Conservation (phyloP, 1,140 invertebrate genomes). For the Atopsyche davidsoni region DNA sequence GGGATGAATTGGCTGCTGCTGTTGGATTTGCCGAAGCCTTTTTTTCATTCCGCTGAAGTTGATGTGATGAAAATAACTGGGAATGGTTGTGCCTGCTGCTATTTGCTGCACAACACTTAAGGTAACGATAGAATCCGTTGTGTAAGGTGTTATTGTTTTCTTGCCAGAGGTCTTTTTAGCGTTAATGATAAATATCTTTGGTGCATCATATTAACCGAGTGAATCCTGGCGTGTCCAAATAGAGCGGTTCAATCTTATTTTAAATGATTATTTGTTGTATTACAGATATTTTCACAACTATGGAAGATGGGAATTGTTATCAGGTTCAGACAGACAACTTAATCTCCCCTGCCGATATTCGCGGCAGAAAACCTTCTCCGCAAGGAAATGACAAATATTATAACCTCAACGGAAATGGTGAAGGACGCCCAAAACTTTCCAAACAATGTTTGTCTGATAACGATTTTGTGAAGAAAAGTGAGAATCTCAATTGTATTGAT, state of each 20-base stretch:
- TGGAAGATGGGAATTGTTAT: conserved; percentile 25
- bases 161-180: no score
- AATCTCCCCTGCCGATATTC: conserved; percentile 2
- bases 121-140: no score
- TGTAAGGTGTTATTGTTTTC: no score
- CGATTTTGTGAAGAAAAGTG: no score
- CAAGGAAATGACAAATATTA: conserved; percentile 3
- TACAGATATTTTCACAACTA: conserved; percentile 22
- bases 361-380: conserved; percentile 2
- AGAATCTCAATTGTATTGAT: no score
- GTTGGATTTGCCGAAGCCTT: conserved; percentile 34
- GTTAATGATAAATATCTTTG: no score
- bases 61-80: conserved; percentile 21
- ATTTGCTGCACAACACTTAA: conserved; percentile 16
- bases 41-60: conserved; percentile 20
- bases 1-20: conserved; percentile 49
- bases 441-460: no score
- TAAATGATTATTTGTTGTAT: conserved; percentile 4
- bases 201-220: no score
- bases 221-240: no score
- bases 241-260: no score
- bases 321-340: conserved; percentile 17
- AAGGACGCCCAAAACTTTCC: no score
- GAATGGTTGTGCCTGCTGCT: conserved; percentile 22
- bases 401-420: no score